Conservation (phyloP, 2,797 vertebrate genomes). For the Sparus aurata region DNA sequence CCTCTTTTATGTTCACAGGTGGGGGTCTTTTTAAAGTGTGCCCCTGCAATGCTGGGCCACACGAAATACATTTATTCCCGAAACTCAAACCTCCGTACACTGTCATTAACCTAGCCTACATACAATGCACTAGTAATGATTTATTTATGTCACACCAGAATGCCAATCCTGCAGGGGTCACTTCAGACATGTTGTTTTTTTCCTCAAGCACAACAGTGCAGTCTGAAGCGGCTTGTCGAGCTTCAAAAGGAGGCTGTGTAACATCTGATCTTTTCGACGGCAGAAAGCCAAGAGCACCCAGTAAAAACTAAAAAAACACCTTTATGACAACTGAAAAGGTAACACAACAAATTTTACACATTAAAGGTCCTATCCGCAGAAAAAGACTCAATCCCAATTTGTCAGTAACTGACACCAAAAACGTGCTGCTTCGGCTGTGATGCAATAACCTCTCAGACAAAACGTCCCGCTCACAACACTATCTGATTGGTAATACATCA, state of each 20-base stretch:
- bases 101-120: slow-evolving; percentile 21
- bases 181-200: background rate
- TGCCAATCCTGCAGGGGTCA: slow-evolving; percentile 18
- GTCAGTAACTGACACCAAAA: too few relatives aligned
- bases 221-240: background rate
- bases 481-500: too few relatives aligned
- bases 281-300: background rate
- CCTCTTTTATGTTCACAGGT: slow-evolving; percentile 48
- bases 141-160: slow-evolving; percentile 39
- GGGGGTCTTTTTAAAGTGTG: slow-evolving; percentile 23
- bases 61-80: slow-evolving; percentile 14
- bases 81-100: slow-evolving; percentile 29
- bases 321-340: background rate
- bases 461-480: too few relatives aligned
- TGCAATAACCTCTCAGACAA: too few relatives aligned
- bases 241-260: too few relatives aligned
- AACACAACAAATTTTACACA: too few relatives aligned
- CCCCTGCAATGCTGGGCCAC: slow-evolving; percentile 10
- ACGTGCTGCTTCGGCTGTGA: too few relatives aligned
- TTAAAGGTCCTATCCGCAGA: too few relatives aligned
- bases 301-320: background rate
- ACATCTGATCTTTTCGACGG: slow-evolving; percentile 3
- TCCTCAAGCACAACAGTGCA: background rate
- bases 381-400: too few relatives aligned
- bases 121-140: slow-evolving; percentile 36